Evolutionary conservation across 2,888 invertebrate species (phyloP).

Genomic region (Troides aeacus): DNA sequence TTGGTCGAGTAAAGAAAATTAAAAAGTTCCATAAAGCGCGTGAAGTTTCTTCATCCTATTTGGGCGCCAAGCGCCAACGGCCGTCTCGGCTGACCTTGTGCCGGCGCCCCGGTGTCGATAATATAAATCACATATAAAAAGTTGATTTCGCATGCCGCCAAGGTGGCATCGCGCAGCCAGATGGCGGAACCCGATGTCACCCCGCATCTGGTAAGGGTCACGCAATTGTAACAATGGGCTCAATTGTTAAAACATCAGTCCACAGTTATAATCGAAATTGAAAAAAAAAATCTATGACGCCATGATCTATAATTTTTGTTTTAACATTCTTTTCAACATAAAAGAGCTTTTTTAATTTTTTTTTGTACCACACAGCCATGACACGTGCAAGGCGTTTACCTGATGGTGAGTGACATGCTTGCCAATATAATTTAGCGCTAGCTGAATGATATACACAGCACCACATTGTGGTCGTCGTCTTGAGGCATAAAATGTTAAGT

Average conservation of each 20-base stretch:
- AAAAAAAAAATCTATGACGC: constrained; percentile 7
- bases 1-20: background rate
- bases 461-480: too few relatives aligned
- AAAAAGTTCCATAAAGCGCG: constrained; percentile 28
- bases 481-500: too few relatives aligned
- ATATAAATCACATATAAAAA: constrained; percentile 61
- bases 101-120: constrained; percentile 51
- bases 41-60: constrained; percentile 35
- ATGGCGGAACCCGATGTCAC: constrained; percentile 45
- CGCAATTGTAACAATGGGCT: constrained; percentile 35
- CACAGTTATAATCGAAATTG: background rate
- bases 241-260: constrained; percentile 15
- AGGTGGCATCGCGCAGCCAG: constrained; percentile 44
- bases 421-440: too few relatives aligned
- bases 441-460: too few relatives aligned
- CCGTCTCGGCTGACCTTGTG: constrained; percentile 53
- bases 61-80: constrained; percentile 43
- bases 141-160: constrained; percentile 55
- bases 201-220: constrained; percentile 43
- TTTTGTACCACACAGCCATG: too few relatives aligned
- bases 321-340: background rate
- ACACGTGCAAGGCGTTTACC: too few relatives aligned
- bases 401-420: too few relatives aligned
- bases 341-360: too few relatives aligned
- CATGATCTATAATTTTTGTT: background rate